Conservation (phyloP, 2,888 invertebrate genomes). For the Julus scandinavius region DNA sequence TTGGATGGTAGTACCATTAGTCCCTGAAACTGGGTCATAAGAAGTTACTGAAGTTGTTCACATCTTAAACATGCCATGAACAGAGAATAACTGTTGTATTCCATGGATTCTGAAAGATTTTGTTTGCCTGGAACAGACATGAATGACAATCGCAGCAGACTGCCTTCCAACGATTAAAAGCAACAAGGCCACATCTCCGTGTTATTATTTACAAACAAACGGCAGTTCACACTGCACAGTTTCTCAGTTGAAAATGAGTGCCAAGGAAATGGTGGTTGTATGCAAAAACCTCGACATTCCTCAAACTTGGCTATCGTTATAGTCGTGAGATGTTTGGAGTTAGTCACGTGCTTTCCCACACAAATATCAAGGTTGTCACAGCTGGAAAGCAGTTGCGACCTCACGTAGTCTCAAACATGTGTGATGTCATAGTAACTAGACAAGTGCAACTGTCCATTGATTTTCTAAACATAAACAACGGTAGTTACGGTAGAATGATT, state of each 20-base stretch:
- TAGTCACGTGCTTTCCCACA: neutral
- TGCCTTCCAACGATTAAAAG: neutral
- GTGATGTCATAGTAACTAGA: neutral
- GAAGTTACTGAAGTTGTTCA: neutral
- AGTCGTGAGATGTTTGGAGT: neutral
- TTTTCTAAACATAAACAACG: no score
- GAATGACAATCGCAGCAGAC: neutral
- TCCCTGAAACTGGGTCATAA: no score
- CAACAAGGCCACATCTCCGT: no score
- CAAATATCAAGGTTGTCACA: neutral
- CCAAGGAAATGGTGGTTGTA: neutral
- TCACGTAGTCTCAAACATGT: neutral
- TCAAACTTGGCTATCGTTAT: neutral
- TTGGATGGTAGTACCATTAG: no score
- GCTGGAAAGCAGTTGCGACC: neutral
- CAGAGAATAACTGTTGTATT: neutral
- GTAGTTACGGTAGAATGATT: no score
- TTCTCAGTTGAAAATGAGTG: neutral
- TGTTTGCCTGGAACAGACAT: neutral
- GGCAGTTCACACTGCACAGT: no score
- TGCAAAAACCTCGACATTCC: conserved; percentile 14
- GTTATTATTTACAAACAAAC: no score
- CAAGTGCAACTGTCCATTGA: neutral
- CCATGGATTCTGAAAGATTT: neutral
- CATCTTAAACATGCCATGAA: neutral